A percentile compares a stretch with the other conserved stretches of the same genome.
Conservation (phyloP, 2,888 invertebrate species). For the Trissolcus brochymenae region DNA sequence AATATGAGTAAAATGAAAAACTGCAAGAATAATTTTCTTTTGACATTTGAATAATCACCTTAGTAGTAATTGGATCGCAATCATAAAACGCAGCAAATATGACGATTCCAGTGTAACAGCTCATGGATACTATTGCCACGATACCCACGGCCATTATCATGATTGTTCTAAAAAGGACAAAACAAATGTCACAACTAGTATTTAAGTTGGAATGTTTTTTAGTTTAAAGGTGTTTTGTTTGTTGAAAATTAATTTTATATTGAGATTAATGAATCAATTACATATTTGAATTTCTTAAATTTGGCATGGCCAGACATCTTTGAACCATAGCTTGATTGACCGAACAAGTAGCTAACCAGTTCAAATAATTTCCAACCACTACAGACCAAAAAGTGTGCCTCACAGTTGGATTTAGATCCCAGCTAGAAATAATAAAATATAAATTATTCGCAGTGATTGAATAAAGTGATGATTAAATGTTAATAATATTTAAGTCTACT, state of each 20-base stretch:
- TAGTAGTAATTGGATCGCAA: slow-evolving; percentile 90
- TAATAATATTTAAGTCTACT: neutral
- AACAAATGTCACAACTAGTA: too few relatives aligned
- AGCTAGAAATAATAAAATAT: slow-evolving; percentile 77
- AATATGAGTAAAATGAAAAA: slow-evolving; percentile 3
- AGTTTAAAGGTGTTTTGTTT: too few relatives aligned
- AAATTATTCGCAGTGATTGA: too few relatives aligned
- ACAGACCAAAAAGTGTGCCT: slow-evolving; percentile 90
- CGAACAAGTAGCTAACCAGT: slow-evolving; percentile 88
- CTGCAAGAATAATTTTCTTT: too few relatives aligned
- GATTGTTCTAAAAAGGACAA: slow-evolving; percentile 79
- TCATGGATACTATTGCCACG: slow-evolving; percentile 84
- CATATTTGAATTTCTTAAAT: slow-evolving; percentile 84
- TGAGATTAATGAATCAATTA: slow-evolving; percentile 66
- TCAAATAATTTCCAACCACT: slow-evolving; percentile 86
- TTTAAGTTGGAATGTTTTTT: too few relatives aligned
- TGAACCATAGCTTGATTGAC: slow-evolving; percentile 94
- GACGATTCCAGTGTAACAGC: slow-evolving; percentile 90
- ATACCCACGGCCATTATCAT: slow-evolving; percentile 88
- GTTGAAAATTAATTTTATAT: neutral
- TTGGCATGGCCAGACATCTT: slow-evolving; percentile 86
- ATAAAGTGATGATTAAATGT: too few relatives aligned
- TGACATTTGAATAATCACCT: slow-evolving; percentile 72
- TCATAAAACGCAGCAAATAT: slow-evolving; percentile 90
- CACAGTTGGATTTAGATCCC: slow-evolving; percentile 85